Base-by-base conservation (phyloP, 2,888 invertebrate species). In the Andrena praecox region DNA sequence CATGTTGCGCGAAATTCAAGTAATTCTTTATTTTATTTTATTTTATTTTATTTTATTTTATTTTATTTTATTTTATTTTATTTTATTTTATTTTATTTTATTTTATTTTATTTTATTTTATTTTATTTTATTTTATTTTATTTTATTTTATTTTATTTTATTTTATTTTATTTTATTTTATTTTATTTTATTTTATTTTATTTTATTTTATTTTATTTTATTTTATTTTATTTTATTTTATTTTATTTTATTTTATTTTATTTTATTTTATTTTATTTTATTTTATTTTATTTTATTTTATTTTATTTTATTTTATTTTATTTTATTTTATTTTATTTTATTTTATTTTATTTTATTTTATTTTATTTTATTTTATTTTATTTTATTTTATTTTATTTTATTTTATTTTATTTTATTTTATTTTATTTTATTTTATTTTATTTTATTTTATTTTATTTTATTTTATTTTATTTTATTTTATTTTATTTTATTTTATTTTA, bases 371-470 rank as follows among this genome's bases (percentile, higher is more conserved):
- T 20, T 27, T 54, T 8, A 20, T 10, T 42, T 12, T 42, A 4
- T 0, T 35, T 35, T 10, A 10, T n/a, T 60, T 62, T 12, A 60
- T 73, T 75, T 62, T 24, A 10, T 20, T 27, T 54, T 8, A 20
- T 10, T 42, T 42, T n/a, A n/a, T n/a, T 60, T 62, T 12, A 60
- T 73, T 75, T 62, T 24, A 10, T 20, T 27, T 54, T 8, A 20
- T 10, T 42, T 42, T n/a, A n/a, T n/a, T 60, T 62, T 12, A 60
- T 73, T 75, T 62, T 24, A 10, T 20, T 27, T 54, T 8, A 20
- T 10, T 42, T 42, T n/a, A n/a, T n/a, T 60, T 62, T 12, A 60
- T 73, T 75, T 62, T 24, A 10, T 20, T 27, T 54, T 8, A 20
- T 10, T 42, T 42, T n/a, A n/a, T n/a, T 60, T 62, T 12, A 60